A percentile compares a stretch with the other conserved stretches of the same genome.
Conservation (phyloP, 2,888 invertebrate genomes). For the Altica lythri region DNA sequence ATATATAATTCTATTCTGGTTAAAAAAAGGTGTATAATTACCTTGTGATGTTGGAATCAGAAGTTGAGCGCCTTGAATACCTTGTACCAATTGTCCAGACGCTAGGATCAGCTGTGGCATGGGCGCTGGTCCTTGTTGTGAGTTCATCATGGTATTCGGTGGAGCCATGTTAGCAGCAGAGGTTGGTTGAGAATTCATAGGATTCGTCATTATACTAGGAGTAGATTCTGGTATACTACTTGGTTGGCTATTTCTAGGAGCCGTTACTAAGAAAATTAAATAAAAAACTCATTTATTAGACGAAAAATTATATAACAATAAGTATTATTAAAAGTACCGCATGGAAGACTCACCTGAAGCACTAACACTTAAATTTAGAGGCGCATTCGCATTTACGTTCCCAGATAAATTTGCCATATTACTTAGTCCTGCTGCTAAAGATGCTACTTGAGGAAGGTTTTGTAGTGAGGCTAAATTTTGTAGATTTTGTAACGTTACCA, state of each 20-base stretch:
- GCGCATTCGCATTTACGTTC: constrained; percentile 67
- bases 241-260: constrained; percentile 43
- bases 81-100: constrained; percentile 89
- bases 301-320: background rate
- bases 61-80: constrained; percentile 91
- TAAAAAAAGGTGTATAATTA: constrained; percentile 24
- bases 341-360: constrained; percentile 56
- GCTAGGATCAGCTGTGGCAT: constrained; percentile 92
- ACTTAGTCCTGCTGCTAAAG: constrained; percentile 66
- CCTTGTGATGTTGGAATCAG: constrained; percentile 85
- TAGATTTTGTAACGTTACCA: constrained; percentile 76
- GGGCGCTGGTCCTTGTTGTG: constrained; percentile 65
- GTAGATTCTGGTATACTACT: constrained; percentile 40
- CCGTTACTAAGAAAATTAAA: constrained; percentile 38
- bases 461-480: constrained; percentile 79
- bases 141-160: constrained; percentile 62
- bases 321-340: too few relatives aligned
- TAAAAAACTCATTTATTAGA: too few relatives aligned
- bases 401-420: constrained; percentile 61
- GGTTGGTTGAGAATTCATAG: constrained; percentile 40
- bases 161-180: constrained; percentile 38
- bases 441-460: constrained; percentile 65
- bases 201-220: constrained; percentile 39
- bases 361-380: constrained; percentile 77
- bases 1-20: too few relatives aligned